Evolutionary conservation across 2,888 invertebrate genomes (phyloP), one percentile per base, ranked within the genome.

Genomic region (Aphrophora alni): DNA sequence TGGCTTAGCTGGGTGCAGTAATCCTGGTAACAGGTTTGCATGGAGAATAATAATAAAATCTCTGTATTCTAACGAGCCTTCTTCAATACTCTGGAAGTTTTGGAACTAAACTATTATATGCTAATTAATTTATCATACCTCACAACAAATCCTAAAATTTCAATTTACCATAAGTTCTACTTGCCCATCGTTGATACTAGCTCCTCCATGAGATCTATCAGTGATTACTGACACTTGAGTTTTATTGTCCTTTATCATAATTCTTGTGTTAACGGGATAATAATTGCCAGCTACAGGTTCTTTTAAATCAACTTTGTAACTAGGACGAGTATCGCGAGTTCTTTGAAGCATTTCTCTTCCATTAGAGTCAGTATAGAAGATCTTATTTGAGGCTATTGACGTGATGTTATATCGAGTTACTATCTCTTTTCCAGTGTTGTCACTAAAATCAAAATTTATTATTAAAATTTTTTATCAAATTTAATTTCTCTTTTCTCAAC

Each of bases 281-380:
- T 98, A 99, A 87, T 99, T 99, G 0, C 93, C 95, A 0, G 97
- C 90, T 0, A 96, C 88, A 0, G 92, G 91, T 87, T 98, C 98
- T 0, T 90, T 88, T 14, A 95, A 85, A 0, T 91, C 89, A 0
- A 93, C 82, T 24, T 91, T 90, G 93, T 95, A 98, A 0, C 95
- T 94, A 0, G 95, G 94, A 17, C 97, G 89, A 81, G 90, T 89
- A 86, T 95, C 90, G 27, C 93, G 87, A 12, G 90, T 90, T 38
- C 98, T 90, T 85, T 93, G 92, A 26, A 98, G 85, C 87, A 95
- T 92, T 88, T 98, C 96, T 17, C 98, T 90, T 0, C 98, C 98
- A 87, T 98, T 99, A 0, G 97, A 94, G 87, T 99, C 99, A 0
- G 98, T 99, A 87, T 93, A 97, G 87, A 98, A 98, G 0, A 89